Percentiles rank a stretch among this genome's conserved stretches.
Evolutionary conservation across 2,888 invertebrate species (phyloP).

Genomic region (Caenorhabditis macrosperma): DNA sequence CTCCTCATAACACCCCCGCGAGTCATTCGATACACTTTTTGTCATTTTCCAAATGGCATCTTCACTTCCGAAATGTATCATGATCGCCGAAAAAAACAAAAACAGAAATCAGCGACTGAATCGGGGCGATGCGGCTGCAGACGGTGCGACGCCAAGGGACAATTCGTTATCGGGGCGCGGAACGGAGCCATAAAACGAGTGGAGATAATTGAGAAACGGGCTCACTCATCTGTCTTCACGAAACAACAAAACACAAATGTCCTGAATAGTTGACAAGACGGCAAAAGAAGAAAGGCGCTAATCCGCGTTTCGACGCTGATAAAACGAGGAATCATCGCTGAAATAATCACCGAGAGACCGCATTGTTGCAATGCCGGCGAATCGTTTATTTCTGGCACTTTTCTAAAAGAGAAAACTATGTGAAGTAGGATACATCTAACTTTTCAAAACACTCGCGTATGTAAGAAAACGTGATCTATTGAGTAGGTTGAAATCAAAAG

Average conservation of each 20-base stretch:
- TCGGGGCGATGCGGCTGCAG: neutral
- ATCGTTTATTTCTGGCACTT: neutral
- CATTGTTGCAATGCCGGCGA: neutral
- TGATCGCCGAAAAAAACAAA: neutral
- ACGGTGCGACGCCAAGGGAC: neutral
- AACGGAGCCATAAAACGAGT: neutral
- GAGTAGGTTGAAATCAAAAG: too few species aligned
- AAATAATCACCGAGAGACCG: neutral
- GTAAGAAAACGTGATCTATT: too few species aligned
- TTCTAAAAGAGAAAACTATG: too few species aligned
- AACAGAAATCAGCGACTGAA: neutral
- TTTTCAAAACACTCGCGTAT: too few species aligned
- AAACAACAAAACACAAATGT: constrained; percentile 32
- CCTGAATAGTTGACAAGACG: constrained; percentile 1
- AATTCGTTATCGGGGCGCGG: neutral
- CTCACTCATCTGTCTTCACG: neutral
- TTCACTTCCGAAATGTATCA: neutral
- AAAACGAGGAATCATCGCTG: constrained; percentile 23
- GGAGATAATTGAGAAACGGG: neutral
- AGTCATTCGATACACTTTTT: neutral
- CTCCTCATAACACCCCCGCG: neutral
- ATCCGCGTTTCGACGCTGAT: constrained; percentile 33
- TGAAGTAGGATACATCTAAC: too few species aligned
- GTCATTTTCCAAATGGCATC: neutral
- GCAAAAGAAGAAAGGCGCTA: constrained; percentile 24